Base-by-base conservation (phyloP, 2,888 invertebrate genomes). In the Athalia rosae region DNA sequence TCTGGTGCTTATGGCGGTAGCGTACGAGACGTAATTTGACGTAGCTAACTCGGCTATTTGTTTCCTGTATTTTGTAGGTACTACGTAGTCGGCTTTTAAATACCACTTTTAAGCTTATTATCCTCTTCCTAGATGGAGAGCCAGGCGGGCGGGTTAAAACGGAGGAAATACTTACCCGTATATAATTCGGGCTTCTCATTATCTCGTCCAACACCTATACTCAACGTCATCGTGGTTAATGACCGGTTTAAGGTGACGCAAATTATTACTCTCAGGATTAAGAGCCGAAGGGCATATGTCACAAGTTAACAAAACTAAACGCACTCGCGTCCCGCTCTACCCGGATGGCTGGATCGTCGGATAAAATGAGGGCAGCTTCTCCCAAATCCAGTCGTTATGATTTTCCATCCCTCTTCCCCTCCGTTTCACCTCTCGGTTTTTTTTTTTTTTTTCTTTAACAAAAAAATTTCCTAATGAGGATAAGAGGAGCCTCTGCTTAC, bases 21-120 rank as follows among this genome's bases (percentile, higher is more conserved):
- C 53, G 53, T 53, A 53, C 53, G 4, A 13, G 43, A 13, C 50
- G 53, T 53, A 53, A 67, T 67, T 53, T 67, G 28, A 53, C 53
- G 9, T 50, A 50, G 8, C 61, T 13, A 8, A 15, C 8, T 9
- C 9, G n/a, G 8, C 50, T 28, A 8, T 67, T 67, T 79, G 76
- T 80, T 66, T 58, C 73, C 74, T 77, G 78, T 80, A 80, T 78
- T 77, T 76, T 64, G 45, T 74, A 64, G 80, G 81, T 85, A 78
- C 80, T 85, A 78, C 80, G 83, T 84, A 80, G 82, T 81, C 80
- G 69, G 61, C 71, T 78, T 81, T 79, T 81, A 82, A 84, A 82
- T 81, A 79, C 77, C 79, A 79, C 81, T 83, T 82, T 81, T 79
- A 76, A 76, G 64, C 73, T 48, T 62, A 78, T 78, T 80, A 80